Evolutionary conservation across 2,797 vertebrate species (phyloP).

Genomic region (Sebastes paucispinis): DNA sequence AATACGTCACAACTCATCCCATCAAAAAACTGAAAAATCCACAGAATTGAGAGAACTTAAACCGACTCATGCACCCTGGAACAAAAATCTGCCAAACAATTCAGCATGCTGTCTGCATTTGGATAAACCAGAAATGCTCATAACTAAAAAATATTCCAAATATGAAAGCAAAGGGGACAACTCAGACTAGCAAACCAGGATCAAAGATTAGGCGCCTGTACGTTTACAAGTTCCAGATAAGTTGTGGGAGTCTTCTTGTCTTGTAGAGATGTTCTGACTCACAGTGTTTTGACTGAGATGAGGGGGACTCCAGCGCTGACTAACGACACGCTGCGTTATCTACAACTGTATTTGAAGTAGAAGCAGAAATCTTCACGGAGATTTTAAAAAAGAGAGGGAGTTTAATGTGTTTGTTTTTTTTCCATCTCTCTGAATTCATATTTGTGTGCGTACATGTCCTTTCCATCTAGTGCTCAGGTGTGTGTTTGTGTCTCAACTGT

Average conservation of each 20-base stretch:
- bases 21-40: not conserved
- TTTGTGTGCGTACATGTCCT: conserved; percentile 3
- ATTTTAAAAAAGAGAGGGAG: not conserved
- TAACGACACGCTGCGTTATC: not conserved
- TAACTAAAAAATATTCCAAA: not conserved
- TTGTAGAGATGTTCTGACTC: conserved; percentile 30
- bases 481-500: conserved; percentile 38
- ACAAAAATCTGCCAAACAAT: not conserved
- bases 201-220: not conserved
- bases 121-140: not conserved
- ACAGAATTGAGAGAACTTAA: not conserved
- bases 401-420: not conserved
- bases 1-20: not conserved
- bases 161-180: not conserved
- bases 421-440: not conserved
- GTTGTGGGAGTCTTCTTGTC: not conserved
- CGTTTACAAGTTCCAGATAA: not conserved
- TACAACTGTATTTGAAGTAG: not conserved
- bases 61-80: not conserved
- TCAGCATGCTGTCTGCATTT: not conserved
- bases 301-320: not conserved
- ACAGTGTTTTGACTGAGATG: conserved; percentile 29
- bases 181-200: not conserved
- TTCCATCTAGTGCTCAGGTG: not conserved
- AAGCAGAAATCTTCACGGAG: not conserved